These are phyloP conservation scores for Polypedilum pembai DNA, from an alignment of 1,140 invertebrate genomes.

Conservation along the genomic window DNA sequence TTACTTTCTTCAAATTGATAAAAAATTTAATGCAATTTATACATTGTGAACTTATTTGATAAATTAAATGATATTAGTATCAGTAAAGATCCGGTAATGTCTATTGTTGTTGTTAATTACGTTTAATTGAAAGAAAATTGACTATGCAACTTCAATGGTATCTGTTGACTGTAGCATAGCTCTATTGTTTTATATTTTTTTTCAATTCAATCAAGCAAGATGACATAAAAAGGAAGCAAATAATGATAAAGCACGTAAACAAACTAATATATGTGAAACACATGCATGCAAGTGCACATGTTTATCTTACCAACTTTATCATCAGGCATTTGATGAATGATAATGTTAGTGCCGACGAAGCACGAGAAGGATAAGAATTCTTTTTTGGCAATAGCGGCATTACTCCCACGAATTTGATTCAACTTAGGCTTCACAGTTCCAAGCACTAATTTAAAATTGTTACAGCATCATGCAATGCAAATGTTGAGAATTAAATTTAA, in stretches of 20 bases:
- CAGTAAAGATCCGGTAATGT: too few species aligned
- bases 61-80: too few species aligned
- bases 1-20: too few species aligned
- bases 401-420: not conserved
- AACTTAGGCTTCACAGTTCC: constrained; percentile 3
- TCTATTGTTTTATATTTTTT: too few species aligned
- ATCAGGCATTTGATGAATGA: not conserved
- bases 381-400: not conserved
- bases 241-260: constrained; percentile 16
- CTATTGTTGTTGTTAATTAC: too few species aligned
- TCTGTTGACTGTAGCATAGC: too few species aligned
- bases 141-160: too few species aligned
- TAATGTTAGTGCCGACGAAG: not conserved
- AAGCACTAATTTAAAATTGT: not conserved
- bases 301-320: constrained; percentile 1
- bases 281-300: not conserved
- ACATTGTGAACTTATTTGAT: too few species aligned
- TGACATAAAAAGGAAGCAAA: not conserved
- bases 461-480: not conserved
- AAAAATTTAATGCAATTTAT: too few species aligned
- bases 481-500: too few species aligned
- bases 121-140: too few species aligned
- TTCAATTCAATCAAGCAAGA: not conserved
- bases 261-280: not conserved
- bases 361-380: not conserved